Evolutionary conservation across 2,797 vertebrate genomes (phyloP).

Genomic region (Liasis olivaceus): DNA sequence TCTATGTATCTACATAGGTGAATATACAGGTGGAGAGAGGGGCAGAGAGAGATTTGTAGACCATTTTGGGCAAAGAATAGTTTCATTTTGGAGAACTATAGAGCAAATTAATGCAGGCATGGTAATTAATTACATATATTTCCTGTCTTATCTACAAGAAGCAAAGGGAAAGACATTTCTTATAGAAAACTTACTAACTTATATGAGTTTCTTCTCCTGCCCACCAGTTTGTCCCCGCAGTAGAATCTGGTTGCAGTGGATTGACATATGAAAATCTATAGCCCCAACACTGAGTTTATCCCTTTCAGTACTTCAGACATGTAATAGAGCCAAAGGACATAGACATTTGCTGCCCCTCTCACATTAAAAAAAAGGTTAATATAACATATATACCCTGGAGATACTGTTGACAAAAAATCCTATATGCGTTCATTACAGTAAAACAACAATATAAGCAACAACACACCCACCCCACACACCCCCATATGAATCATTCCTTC

Average conservation of each 20-base stretch:
- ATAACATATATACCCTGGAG: background rate
- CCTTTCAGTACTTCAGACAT: background rate
- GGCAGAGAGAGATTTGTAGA: background rate
- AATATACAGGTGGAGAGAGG: background rate
- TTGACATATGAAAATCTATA: background rate
- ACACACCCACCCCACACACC: background rate
- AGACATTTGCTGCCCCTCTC: background rate
- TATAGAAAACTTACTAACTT: background rate
- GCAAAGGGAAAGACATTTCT: background rate
- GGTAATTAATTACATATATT: background rate
- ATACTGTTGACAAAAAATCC: background rate
- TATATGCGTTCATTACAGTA: background rate
- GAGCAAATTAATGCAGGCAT: background rate
- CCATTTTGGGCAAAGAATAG: background rate
- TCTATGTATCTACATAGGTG: background rate
- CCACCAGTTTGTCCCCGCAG: background rate
- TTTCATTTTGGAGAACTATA: background rate
- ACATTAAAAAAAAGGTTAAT: background rate
- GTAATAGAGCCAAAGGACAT: background rate
- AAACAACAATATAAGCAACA: background rate
- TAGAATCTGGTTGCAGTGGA: background rate
- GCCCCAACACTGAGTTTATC: background rate
- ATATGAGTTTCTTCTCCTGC: background rate
- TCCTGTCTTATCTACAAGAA: background rate
- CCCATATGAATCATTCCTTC: background rate